Percentiles rank a stretch among this genome's conserved stretches.
Evolutionary conservation across 53 echinoderm and acorn worm species (phyloP).

Genomic region (Crossaster papposus): DNA sequence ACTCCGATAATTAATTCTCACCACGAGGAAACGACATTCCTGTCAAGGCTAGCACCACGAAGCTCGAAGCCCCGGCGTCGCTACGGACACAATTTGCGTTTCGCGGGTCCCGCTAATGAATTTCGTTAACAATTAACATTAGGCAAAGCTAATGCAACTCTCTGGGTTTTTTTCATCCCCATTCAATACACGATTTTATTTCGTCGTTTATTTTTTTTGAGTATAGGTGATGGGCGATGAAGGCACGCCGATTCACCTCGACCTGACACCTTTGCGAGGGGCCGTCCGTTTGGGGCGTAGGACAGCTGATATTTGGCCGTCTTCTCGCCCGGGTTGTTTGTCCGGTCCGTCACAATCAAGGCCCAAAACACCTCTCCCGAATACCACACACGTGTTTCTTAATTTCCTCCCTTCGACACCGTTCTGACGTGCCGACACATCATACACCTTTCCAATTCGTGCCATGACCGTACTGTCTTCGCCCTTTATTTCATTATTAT

Average conservation of each 20-base stretch:
- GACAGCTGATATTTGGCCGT: background rate
- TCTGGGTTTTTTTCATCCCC: too few species aligned
- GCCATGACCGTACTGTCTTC: background rate
- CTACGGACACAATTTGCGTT: conserved; percentile 1
- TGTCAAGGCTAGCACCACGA: background rate
- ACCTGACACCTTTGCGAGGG: background rate
- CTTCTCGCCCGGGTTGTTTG: background rate
- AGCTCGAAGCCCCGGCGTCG: background rate
- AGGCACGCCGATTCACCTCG: background rate
- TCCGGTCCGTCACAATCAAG: background rate
- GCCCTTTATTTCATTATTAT: too few species aligned
- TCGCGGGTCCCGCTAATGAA: conserved; percentile 13
- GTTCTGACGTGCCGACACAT: background rate
- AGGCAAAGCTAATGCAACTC: too few species aligned
- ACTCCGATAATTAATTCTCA: conserved; percentile 19
- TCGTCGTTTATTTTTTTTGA: too few species aligned
- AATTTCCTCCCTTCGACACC: conserved; percentile 37
- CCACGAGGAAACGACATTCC: conserved; percentile 18
- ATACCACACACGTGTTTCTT: conserved; percentile 32
- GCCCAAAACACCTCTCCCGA: background rate
- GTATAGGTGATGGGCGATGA: background rate
- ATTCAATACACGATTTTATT: too few species aligned
- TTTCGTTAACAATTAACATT: conserved; percentile 56
- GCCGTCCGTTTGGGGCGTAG: background rate
- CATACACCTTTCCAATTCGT: background rate